These are phyloP conservation scores for Pontoporia blainvillei DNA, from an alignment of 2,113 vertebrate species.

Conservation along the genomic window DNA sequence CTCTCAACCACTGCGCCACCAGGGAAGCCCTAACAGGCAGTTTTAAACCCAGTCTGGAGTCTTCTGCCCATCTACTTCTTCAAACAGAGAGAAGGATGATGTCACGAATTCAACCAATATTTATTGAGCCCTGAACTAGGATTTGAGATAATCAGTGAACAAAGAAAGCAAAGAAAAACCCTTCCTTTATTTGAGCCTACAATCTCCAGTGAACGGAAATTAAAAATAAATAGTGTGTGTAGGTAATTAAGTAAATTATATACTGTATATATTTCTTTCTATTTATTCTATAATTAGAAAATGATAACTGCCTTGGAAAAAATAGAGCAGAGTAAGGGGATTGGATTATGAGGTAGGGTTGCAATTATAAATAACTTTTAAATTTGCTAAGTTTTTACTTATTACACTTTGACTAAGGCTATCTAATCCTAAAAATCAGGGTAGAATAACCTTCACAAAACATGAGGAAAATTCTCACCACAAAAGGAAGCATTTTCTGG, in stretches of 20 bases:
- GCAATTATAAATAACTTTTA: neutral
- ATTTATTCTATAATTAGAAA: neutral
- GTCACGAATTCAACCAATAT: neutral
- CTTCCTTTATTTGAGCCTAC: neutral
- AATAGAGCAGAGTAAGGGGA: neutral
- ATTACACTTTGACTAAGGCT: neutral
- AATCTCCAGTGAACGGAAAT: neutral
- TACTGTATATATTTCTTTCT: neutral
- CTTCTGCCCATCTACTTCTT: neutral
- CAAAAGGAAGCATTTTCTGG: neutral
- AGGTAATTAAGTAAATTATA: neutral
- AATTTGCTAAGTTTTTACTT: neutral
- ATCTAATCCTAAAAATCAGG: neutral
- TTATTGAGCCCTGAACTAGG: neutral
- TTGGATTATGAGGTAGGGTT: neutral
- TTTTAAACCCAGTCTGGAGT: neutral
- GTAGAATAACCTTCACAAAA: neutral
- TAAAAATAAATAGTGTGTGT: neutral
- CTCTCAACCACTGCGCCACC: too few species aligned
- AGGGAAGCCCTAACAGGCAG: neutral
- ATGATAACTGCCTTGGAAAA: neutral
- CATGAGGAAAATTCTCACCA: neutral
- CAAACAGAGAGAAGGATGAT: neutral
- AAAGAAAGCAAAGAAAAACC: neutral
- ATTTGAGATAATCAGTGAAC: neutral